A percentile compares a stretch with the other conserved stretches of the same genome.
phyloP scores from a whole-genome alignment of 2,113 vertebrate genomes.

The Myotis brandtii region DNA sequence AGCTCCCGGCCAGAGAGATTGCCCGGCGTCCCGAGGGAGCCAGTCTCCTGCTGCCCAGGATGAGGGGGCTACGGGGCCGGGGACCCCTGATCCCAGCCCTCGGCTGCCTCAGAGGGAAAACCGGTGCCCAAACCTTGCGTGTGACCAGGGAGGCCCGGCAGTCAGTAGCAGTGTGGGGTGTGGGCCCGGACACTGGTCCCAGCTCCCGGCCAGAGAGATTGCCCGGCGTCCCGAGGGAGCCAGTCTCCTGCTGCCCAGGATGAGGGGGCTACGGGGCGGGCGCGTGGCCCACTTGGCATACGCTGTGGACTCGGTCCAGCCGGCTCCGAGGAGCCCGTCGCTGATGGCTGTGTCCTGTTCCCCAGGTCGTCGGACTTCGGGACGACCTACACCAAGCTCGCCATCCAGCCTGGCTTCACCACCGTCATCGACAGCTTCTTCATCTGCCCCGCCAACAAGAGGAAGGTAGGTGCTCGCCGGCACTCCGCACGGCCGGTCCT shows the following conservation, averaged over 20 bases:
- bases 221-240: neutral
- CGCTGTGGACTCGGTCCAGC: fast-evolving
- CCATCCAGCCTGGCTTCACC: constrained; percentile 93
- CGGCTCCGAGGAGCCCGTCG: fast-evolving
- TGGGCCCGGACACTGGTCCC: too few species aligned
- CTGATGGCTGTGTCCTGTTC: constrained; percentile 45
- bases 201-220: fast-evolving
- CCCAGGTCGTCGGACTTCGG: constrained; percentile 96
- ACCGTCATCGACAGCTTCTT: constrained; percentile 97
- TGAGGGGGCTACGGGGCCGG: too few species aligned
- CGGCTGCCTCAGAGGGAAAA: neutral
- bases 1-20: too few species aligned
- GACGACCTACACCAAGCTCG: constrained; percentile 95
- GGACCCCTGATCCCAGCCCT: neutral
- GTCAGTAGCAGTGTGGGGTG: too few species aligned
- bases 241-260: fast-evolving
- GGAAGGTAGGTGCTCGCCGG: constrained; percentile 89
- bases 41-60: too few species aligned
- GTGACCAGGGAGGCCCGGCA: too few species aligned
- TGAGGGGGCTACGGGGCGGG: fast-evolving
- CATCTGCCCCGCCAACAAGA: constrained; percentile 98
- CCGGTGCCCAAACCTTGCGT: fast-evolving
- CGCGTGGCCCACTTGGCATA: fast-evolving
- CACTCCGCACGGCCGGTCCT: fast-evolving
- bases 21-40: too few species aligned